Base-by-base conservation (phyloP, 2,797 vertebrate genomes). In the Phoebastria nigripes region DNA sequence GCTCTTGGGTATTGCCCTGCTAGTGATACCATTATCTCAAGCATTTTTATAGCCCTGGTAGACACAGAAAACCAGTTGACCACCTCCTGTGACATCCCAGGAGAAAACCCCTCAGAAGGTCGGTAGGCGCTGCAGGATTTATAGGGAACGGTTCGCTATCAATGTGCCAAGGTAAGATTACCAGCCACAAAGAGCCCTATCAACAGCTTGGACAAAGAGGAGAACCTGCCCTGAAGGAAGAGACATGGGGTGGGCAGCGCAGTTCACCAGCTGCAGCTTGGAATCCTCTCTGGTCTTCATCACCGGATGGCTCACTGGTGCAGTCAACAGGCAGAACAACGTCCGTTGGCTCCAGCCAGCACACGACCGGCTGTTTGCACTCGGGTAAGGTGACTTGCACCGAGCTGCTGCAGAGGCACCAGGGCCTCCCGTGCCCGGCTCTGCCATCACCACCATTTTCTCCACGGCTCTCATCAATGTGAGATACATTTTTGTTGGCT, bases 221-320 rank as follows among this genome's bases (percentile, higher is more conserved):
- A 47, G 55, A 47, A 25, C 80, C 59, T 11, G 42, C 13, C 49
- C 59, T 5, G 47, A 28, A 8, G 37, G 63, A 33, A 11, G 47
- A 28, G 46, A 6, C 18, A 10, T 0, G 1, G 35, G 42, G 21
- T 3, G 12, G 58, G 51, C 46, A 17, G 67, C 0, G 6, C 47
- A 19, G 31, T 5, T 25, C 29, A 31, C 31, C 58, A 33, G 17
- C 29, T 17, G 33, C 52, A 51, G 33, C 17, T 44, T 24, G 37
- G 58, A 62, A 55, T 88, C 65, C 61, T 22, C 42, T 22, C 58
- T 11, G 41, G 37, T 59, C 70, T 51, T 55, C 72, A 59, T n/a
- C 55, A 22, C 62, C 35, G 11, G 62, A 35, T 25, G 42, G 56
- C 69, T 59, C 22, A 6, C 73, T 20, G 49, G 85, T 46, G 71